A percentile compares a stretch with the other conserved stretches of the same genome.
These are phyloP conservation scores for Danio aesculapii DNA, from an alignment of 2,797 vertebrate species.

Conservation along the genomic window DNA sequence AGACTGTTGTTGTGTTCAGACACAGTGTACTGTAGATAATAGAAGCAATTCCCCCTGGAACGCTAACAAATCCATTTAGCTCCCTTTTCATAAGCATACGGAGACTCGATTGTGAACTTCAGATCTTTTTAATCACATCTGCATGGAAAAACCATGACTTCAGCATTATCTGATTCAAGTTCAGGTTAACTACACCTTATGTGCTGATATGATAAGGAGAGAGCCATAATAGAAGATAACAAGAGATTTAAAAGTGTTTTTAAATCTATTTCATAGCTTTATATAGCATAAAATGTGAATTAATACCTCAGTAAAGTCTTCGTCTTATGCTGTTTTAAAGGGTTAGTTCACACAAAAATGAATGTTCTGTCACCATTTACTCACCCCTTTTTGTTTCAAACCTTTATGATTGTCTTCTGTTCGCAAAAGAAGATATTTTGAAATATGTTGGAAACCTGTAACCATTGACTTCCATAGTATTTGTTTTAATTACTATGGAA, in stretches of 20 bases:
- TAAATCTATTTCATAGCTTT: background rate
- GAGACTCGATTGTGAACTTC: constrained; percentile 8
- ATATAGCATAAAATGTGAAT: background rate
- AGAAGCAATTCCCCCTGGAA: constrained; percentile 20
- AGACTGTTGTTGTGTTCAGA: background rate
- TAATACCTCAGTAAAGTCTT: background rate
- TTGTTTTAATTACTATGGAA: no score
- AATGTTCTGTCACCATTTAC: no score
- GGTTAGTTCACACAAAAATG: no score
- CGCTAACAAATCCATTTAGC: constrained; percentile 8
- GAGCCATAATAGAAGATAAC: constrained; percentile 4
- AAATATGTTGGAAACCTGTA: no score
- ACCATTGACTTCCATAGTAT: no score
- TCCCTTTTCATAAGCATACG: constrained; percentile 8
- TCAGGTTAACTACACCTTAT: background rate
- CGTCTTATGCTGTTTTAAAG: no score
- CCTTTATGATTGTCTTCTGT: no score
- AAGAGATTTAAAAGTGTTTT: background rate
- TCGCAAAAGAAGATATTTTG: background rate
- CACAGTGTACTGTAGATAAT: constrained; percentile 13
- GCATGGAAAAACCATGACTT: background rate
- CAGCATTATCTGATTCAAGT: constrained; percentile 3
- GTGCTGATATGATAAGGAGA: background rate
- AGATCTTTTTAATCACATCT: constrained; percentile 1
- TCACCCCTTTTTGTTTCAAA: no score